A percentile compares a stretch with the other conserved stretches of the same genome.
Evolutionary conservation across 2,888 invertebrate species (phyloP).

Genomic region (Pasiphila rectangulata): DNA sequence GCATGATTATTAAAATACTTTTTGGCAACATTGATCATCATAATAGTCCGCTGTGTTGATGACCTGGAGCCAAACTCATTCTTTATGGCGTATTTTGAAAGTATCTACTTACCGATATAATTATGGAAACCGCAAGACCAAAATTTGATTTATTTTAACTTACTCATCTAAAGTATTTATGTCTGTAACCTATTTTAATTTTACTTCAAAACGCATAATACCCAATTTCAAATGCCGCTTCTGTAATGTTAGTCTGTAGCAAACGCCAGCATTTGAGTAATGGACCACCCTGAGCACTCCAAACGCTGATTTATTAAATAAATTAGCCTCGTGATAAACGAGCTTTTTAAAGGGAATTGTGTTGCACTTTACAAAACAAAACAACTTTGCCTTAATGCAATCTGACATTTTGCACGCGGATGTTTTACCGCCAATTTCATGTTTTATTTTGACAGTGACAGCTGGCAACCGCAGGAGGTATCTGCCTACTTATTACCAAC

Average conservation of each 20-base stretch:
- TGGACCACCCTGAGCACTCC: conserved; percentile 55
- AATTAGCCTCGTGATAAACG: conserved; percentile 69
- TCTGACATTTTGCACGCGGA: conserved; percentile 12
- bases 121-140: background rate
- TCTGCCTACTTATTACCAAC: background rate
- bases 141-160: too few relatives aligned
- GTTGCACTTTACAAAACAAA: conserved; percentile 34
- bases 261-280: conserved; percentile 54
- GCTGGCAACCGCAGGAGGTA: conserved; percentile 4
- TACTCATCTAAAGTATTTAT: too few relatives aligned
- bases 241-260: conserved; percentile 7
- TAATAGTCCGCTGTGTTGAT: too few relatives aligned
- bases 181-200: too few relatives aligned
- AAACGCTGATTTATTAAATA: conserved; percentile 71
- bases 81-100: too few relatives aligned
- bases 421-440: conserved; percentile 27
- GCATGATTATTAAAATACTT: too few relatives aligned
- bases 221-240: background rate
- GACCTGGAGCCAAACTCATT: too few relatives aligned
- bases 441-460: conserved; percentile 8
- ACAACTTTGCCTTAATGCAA: conserved; percentile 39
- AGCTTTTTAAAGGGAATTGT: conserved; percentile 56
- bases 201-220: too few relatives aligned
- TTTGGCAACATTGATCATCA: too few relatives aligned
- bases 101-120: too few relatives aligned